Evolutionary conservation across 2,888 invertebrate genomes (phyloP).

Genomic region (Sympetrum striolatum): DNA sequence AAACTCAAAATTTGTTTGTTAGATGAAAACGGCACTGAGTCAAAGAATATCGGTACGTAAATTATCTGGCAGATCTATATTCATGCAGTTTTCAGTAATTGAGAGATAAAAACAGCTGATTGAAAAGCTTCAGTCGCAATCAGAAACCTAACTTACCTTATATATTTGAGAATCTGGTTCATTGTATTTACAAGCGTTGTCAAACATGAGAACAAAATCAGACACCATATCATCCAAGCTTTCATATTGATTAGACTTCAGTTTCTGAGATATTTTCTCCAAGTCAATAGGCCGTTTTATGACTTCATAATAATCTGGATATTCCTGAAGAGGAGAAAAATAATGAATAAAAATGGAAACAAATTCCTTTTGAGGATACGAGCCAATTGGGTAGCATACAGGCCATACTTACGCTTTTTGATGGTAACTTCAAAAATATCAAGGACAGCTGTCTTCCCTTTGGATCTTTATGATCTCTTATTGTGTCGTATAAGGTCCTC

Average conservation of each 20-base stretch:
- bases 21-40: not conserved
- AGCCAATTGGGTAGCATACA: not conserved
- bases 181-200: constrained; percentile 96
- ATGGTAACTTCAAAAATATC: constrained; percentile 94
- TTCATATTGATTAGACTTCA: constrained; percentile 78
- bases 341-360: not conserved
- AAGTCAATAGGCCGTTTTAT: constrained; percentile 97
- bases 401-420: constrained; percentile 70
- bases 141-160: constrained; percentile 64
- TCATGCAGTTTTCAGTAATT: no score
- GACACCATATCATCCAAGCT: constrained; percentile 85
- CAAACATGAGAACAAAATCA: constrained; percentile 92
- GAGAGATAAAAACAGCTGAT: no score
- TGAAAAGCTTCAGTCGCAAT: no score
- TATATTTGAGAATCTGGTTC: constrained; percentile 97
- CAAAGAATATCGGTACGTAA: not conserved
- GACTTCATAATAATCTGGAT: constrained; percentile 97
- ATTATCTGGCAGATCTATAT: not conserved
- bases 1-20: no score
- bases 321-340: constrained; percentile 67
- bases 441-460: constrained; percentile 90
- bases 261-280: constrained; percentile 88
- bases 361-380: not conserved
- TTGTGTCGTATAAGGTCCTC: constrained; percentile 85
- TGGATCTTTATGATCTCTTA: constrained; percentile 86